These are phyloP conservation scores for Sympetrum striolatum DNA, from an alignment of 2,888 invertebrate genomes.

Conservation along the genomic window DNA sequence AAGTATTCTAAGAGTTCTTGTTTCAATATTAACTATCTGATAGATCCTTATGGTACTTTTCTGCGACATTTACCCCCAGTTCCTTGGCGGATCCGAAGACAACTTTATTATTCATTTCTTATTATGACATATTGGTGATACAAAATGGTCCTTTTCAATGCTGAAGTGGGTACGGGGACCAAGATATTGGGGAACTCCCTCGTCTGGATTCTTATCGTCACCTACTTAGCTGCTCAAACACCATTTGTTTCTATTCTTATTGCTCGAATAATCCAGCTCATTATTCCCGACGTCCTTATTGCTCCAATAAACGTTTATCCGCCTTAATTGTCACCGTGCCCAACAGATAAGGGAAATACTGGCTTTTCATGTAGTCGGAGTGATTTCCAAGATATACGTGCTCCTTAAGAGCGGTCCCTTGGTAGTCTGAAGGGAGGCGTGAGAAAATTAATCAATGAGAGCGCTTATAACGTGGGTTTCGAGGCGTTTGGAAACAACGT, in stretches of 20 bases:
- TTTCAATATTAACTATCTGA: too few species aligned
- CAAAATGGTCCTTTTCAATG: too few species aligned
- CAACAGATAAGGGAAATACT: constrained; percentile 21
- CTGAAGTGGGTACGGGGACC: too few species aligned
- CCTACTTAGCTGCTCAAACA: too few species aligned
- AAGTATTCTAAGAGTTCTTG: too few species aligned
- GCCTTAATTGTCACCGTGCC: constrained; percentile 17
- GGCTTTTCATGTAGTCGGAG: constrained; percentile 20
- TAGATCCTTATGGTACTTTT: too few species aligned
- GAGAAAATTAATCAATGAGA: constrained; percentile 40
- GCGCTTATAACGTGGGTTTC: constrained; percentile 1
- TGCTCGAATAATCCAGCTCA: not conserved
- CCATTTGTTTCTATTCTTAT: not conserved
- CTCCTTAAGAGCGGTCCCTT: constrained; percentile 15
- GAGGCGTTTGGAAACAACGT: not conserved
- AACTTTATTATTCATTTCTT: too few species aligned
- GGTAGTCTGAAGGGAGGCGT: constrained; percentile 28
- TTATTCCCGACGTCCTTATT: not conserved
- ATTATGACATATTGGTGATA: too few species aligned
- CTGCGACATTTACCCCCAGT: too few species aligned
- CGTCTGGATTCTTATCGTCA: too few species aligned
- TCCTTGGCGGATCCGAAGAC: too few species aligned
- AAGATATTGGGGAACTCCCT: too few species aligned
- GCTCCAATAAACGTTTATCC: not conserved
- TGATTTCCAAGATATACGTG: constrained; percentile 24